Base-by-base conservation (phyloP, 2,797 vertebrate species). In the Danio tinwini region DNA sequence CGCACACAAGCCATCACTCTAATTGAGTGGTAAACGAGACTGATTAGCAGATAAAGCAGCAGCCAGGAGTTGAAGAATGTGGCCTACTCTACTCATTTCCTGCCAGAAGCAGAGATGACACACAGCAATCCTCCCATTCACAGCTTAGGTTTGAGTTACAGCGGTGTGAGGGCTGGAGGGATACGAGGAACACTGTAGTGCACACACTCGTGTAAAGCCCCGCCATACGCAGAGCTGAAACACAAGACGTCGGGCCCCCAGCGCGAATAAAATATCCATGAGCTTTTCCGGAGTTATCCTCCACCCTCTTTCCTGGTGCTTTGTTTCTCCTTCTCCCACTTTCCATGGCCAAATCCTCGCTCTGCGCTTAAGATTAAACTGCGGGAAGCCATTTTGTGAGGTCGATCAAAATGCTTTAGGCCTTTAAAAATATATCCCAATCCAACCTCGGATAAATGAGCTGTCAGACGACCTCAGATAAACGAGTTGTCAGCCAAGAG, bases 231-330 rank as follows among this genome's bases (percentile, higher is more conserved):
- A 68, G 14, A 10, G 42, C 44, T 81, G 78, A 81, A 83, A 85
- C 84, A 69, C 58, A 83, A 81, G 78, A 80, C 44, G 17, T 29
- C 6, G 47, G 81, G 81, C 70, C 78, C 74, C 74, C 64, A 62
- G 81, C 29, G 42, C 62, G n/a, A 76, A 83, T 83, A 55, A 85
- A 85, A 83, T 83, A 81, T 85, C 78, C 59, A 85, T 83, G 78
- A 85, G 78, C 76, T 80, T 82, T 85, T 78, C 62, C 74, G 42
- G 76, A 61, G 52, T 67, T 80, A 64, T 82, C 71, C 64, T 76
- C 76, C 72, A 45, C 37, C 70, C 62, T 78, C 7, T 61, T 53
- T 52, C 70, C 75, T 50, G 21, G 37, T 39, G 58, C 39, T 37
- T 37, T n/a, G 59, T 61, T 64, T 50, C 53, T 53, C 52, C 76